phyloP scores from a whole-genome alignment of 37 sponge, comb jelly and placozoan species.

The Theonella swinhoei region DNA sequence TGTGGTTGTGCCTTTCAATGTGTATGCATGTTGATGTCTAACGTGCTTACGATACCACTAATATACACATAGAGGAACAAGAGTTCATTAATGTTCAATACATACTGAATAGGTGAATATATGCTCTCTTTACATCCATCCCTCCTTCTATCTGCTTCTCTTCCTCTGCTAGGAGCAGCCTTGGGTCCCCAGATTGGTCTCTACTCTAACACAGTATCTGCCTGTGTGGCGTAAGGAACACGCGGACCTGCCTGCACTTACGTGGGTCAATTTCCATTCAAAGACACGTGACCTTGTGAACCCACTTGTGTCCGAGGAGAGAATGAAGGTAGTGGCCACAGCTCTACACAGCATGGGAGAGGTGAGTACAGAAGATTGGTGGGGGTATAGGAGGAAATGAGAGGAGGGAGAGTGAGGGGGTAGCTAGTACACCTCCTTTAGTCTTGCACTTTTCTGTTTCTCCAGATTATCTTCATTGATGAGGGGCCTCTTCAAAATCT shows the following conservation, averaged over 20 bases:
- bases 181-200: constrained; percentile 51
- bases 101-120: constrained; percentile 12
- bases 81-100: no score
- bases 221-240: constrained; percentile 66
- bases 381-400: neutral
- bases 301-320: constrained; percentile 79
- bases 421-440: neutral
- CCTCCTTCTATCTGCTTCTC: constrained; percentile 4
- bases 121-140: neutral
- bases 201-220: constrained; percentile 48
- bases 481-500: constrained; percentile 62
- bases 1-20: no score
- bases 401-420: neutral
- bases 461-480: constrained; percentile 72
- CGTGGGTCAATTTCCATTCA: constrained; percentile 64
- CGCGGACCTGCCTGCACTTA: constrained; percentile 67
- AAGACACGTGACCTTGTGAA: constrained; percentile 60
- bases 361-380: constrained; percentile 54
- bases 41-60: no score
- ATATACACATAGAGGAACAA: no score
- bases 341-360: constrained; percentile 85
- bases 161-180: constrained; percentile 22
- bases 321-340: constrained; percentile 29
- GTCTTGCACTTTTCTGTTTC: neutral
- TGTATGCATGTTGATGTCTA: no score